Percentiles rank a stretch among this genome's conserved stretches.
These are phyloP conservation scores for Piprites chloris DNA, from an alignment of 2,113 vertebrate genomes.

Conservation along the genomic window DNA sequence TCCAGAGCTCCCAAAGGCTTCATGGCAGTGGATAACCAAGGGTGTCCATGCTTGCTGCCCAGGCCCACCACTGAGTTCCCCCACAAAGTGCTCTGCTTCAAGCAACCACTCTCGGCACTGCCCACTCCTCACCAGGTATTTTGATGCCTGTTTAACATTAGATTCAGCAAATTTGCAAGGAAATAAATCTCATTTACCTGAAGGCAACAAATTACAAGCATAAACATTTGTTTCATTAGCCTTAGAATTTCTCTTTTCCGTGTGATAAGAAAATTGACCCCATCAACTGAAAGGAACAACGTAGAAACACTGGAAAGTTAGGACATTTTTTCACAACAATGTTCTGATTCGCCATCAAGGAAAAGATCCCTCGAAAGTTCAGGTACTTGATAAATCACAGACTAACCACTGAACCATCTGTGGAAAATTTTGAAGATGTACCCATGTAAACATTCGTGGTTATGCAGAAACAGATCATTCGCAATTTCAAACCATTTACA, in stretches of 20 bases:
- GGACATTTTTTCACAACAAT: background rate
- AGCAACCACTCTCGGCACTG: fast-evolving
- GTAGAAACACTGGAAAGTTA: background rate
- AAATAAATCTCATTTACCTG: background rate
- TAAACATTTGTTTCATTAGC: background rate
- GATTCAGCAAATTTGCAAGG: background rate
- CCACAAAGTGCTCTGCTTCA: background rate
- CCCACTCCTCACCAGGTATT: background rate
- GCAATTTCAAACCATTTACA: background rate
- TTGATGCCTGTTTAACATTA: background rate
- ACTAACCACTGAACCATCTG: background rate
- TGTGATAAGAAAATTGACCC: background rate
- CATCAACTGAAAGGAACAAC: background rate
- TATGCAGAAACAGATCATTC: conserved; percentile 9
- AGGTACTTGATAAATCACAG: background rate
- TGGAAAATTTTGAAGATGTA: background rate
- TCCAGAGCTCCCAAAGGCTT: background rate
- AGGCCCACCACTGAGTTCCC: fast-evolving
- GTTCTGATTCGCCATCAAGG: background rate
- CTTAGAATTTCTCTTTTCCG: background rate
- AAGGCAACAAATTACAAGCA: background rate
- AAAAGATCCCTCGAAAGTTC: background rate
- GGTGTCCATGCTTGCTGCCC: background rate
- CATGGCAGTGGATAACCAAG: fast-evolving
- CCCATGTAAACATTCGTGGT: background rate